Evolutionary conservation across 1,140 invertebrate species (phyloP).

Genomic region (Musca vetustissima): DNA sequence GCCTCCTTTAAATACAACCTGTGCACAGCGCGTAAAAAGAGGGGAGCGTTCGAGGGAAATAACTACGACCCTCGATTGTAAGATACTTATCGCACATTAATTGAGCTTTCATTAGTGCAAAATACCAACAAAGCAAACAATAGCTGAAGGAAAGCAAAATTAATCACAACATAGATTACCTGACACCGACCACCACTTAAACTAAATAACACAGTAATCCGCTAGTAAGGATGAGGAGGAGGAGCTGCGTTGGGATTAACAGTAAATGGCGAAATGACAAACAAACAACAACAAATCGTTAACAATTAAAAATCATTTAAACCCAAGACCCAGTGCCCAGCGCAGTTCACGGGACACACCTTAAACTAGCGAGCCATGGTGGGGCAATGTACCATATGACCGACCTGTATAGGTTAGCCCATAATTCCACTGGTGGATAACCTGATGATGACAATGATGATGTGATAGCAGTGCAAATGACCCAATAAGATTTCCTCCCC

Average conservation of each 20-base stretch:
- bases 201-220: not conserved
- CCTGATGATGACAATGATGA: too few species aligned
- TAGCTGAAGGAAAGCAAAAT: not conserved
- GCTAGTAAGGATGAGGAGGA: too few species aligned
- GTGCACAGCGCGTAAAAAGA: too few species aligned
- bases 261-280: not conserved
- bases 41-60: too few species aligned
- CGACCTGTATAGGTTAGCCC: too few species aligned
- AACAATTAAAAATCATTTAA: conserved; percentile 24
- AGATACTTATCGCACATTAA: conserved; percentile 3
- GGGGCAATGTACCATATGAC: not conserved
- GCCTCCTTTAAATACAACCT: too few species aligned
- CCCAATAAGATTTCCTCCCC: conserved; percentile 9
- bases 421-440: too few species aligned
- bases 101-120: conserved; percentile 1
- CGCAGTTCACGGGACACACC: not conserved
- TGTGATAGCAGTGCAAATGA: conserved; percentile 7
- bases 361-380: conserved; percentile 2
- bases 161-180: not conserved
- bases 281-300: conserved; percentile 15
- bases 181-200: not conserved
- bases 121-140: not conserved
- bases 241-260: too few species aligned
- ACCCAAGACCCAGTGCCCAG: not conserved
- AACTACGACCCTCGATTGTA: too few species aligned